Evolutionary conservation across 2,797 vertebrate species (phyloP).

Genomic region (Eutrigla gurnardus): DNA sequence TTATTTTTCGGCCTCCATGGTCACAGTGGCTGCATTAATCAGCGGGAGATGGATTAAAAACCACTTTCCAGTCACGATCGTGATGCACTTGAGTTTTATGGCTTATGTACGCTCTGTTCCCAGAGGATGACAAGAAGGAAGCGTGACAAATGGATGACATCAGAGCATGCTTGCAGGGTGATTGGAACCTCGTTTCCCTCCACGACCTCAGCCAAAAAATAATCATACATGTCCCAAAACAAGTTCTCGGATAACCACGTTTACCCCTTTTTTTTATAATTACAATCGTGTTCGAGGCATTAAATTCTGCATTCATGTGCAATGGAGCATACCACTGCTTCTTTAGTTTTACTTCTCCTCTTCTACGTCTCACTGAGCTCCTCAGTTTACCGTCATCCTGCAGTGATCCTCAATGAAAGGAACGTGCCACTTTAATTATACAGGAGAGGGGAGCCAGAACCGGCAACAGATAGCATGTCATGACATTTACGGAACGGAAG

Average conservation of each 20-base stretch:
- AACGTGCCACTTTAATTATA: conserved; percentile 66
- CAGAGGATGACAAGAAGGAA: conserved; percentile 51
- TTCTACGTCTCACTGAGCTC: conserved; percentile 47
- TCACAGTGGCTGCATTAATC: conserved; percentile 62
- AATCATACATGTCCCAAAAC: conserved; percentile 68
- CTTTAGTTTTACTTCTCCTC: conserved; percentile 49
- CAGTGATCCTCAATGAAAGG: conserved; percentile 49
- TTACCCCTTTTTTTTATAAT: conserved; percentile 64
- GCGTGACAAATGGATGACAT: conserved; percentile 76
- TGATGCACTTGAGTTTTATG: conserved; percentile 55
- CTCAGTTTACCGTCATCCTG: conserved; percentile 55
- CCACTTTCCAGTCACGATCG: conserved; percentile 55
- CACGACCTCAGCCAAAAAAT: conserved; percentile 50
- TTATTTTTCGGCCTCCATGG: conserved; percentile 42
- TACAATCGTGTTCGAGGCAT: conserved; percentile 49
- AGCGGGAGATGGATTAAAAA: conserved; percentile 55
- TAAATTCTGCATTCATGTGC: conserved; percentile 44
- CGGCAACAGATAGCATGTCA: conserved; percentile 66
- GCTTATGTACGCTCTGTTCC: conserved; percentile 27
- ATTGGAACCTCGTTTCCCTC: conserved; percentile 64
- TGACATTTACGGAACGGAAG: conserved; percentile 69
- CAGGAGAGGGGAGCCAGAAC: conserved; percentile 46
- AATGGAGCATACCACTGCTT: conserved; percentile 30
- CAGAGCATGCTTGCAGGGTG: conserved; percentile 60
- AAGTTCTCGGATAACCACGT: conserved; percentile 55